Base-by-base conservation (phyloP, 2,797 vertebrate genomes). In the Gallirallus australis region DNA sequence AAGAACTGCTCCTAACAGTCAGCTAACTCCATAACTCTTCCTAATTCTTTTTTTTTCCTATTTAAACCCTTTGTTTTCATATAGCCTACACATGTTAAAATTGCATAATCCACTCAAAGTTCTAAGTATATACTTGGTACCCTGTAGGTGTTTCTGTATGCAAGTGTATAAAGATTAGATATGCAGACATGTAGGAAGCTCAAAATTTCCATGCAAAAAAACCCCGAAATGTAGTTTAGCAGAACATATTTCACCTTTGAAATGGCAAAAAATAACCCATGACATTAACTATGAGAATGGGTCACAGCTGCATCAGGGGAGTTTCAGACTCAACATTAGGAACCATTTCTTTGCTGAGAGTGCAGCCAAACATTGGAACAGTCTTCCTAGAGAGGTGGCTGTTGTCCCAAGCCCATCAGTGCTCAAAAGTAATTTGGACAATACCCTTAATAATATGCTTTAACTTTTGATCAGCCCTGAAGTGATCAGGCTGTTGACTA, bases 101-200 rank as follows among this genome's bases (percentile, higher is more conserved):
- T 85, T 90, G 45, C 53, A 50, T 72, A 82, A 87, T 45, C 23
- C 39, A 35, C 56, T 94, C 66, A 77, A 82, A 87, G 35, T 70
- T 77, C 48, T 87, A 93, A 91, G 24, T 76, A 86, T 68, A 88
- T 64, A 50, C 50, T 88, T 81, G 50, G 24, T 60, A 82, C 3
- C 8, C 30, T 56, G 89, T 89, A 91, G 60, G 78, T 89, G 79
- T 91, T 95, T 77, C 86, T 70, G 28, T 75, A 50, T 82, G 70
- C 12, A 5, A 77, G 14, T 56, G 15, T 71, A 71, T 93, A 70
- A 91, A 81, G 25, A 57, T 19, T 40, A 85, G 79, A 35, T 71
- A 91, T 40, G 59, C 61, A 96, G 82, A 93, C 72, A 73, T 57
- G 57, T 53, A 78, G 85, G 79, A 91, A 94, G 65, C 23, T 91